phyloP scores from a whole-genome alignment of 2,113 vertebrate species.

The Caranx ignobilis region DNA sequence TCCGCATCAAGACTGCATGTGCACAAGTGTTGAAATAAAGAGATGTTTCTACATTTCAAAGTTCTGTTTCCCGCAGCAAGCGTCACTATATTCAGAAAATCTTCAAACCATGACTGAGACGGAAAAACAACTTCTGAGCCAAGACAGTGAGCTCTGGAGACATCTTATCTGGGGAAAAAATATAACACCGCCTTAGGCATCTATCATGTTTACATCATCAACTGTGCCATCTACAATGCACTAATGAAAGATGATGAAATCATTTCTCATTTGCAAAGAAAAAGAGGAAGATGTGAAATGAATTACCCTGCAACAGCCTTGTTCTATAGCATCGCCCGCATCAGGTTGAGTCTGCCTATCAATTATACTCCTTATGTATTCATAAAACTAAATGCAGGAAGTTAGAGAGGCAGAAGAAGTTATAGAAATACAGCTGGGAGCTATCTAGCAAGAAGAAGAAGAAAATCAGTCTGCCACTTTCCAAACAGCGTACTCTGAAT shows the following conservation, averaged over 20 bases:
- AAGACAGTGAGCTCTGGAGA: slow-evolving; percentile 62
- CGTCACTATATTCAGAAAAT: slow-evolving; percentile 69
- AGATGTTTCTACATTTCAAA: slow-evolving; percentile 63
- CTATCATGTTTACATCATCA: slow-evolving; percentile 74
- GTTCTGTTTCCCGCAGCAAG: slow-evolving; percentile 64
- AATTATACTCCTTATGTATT: slow-evolving; percentile 24
- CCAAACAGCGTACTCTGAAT: slow-evolving; percentile 30
- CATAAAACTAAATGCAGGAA: slow-evolving; percentile 29
- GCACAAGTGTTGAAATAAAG: slow-evolving; percentile 59
- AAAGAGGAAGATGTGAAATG: slow-evolving; percentile 33
- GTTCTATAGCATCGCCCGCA: slow-evolving; percentile 10
- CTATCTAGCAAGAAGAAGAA: slow-evolving; percentile 5
- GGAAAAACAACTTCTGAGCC: slow-evolving; percentile 68
- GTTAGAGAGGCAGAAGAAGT: slow-evolving; percentile 31
- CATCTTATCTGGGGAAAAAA: slow-evolving; percentile 56
- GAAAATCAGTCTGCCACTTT: slow-evolving; percentile 31
- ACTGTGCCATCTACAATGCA: slow-evolving; percentile 56
- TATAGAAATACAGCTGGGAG: slow-evolving; percentile 33
- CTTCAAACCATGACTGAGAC: slow-evolving; percentile 67
- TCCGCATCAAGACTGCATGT: slow-evolving; percentile 54
- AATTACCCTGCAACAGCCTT: slow-evolving; percentile 26
- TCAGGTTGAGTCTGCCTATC: slow-evolving; percentile 42
- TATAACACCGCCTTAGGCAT: slow-evolving; percentile 54
- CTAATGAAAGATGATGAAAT: slow-evolving; percentile 74
- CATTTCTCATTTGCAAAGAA: slow-evolving; percentile 50